Conservation (phyloP, 2,113 vertebrate species). For the Chloropsis cyanopogon region DNA sequence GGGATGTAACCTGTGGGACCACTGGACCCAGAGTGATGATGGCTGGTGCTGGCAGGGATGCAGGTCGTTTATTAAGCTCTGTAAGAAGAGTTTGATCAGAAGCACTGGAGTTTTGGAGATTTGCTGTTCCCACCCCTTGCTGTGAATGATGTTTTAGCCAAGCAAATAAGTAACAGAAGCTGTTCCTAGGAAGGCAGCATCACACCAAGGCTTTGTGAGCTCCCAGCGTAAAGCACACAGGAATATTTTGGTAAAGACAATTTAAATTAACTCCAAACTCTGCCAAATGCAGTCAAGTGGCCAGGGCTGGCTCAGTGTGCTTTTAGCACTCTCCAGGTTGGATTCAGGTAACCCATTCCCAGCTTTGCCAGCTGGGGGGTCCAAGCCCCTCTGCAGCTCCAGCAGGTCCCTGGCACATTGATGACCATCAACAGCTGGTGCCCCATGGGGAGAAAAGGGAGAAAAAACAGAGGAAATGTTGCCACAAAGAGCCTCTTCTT, state of each 20-base stretch:
- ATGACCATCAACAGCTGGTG: background rate
- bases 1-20: accelerated
- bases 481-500: background rate
- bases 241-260: background rate
- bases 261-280: background rate
- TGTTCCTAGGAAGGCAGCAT: background rate
- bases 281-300: background rate
- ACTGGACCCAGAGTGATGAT: too few relatives aligned
- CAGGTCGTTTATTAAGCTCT: background rate
- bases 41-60: background rate
- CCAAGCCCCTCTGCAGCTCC: background rate
- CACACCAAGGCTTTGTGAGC: background rate
- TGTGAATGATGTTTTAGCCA: background rate
- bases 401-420: accelerated
- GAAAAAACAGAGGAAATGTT: background rate
- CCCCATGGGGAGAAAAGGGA: background rate
- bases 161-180: background rate
- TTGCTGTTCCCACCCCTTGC: background rate
- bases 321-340: background rate
- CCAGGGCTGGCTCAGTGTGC: accelerated
- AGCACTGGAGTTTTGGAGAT: background rate
- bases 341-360: background rate
- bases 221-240: background rate
- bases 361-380: background rate
- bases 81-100: background rate